Evolutionary conservation across 2,797 vertebrate genomes (phyloP).

Genomic region (Sebastes diploproa): DNA sequence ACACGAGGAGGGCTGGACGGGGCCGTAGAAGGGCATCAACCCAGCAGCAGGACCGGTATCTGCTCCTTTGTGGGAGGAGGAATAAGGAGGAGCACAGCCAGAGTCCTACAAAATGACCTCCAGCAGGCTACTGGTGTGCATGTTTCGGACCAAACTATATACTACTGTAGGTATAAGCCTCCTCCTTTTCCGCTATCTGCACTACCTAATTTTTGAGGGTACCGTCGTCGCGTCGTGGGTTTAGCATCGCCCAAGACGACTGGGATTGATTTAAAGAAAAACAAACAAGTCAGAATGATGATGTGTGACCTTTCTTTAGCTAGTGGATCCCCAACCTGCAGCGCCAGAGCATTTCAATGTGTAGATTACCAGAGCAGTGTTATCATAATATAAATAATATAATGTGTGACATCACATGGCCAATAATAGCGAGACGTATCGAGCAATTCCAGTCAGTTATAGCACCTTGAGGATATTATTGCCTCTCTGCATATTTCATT

Average conservation of each 20-base stretch:
- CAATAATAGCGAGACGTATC: conserved; percentile 5
- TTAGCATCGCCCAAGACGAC: background rate
- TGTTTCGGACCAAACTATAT: too few relatives aligned
- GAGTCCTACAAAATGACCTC: too few relatives aligned
- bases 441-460: conserved; percentile 3
- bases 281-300: background rate
- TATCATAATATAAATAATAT: conserved; percentile 4
- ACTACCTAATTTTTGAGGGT: background rate
- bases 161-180: background rate
- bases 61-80: too few relatives aligned
- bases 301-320: background rate
- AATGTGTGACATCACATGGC: background rate
- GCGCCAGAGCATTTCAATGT: background rate
- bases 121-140: too few relatives aligned
- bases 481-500: conserved; percentile 5
- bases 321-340: background rate
- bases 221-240: background rate
- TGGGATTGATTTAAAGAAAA: background rate
- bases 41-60: too few relatives aligned
- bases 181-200: background rate
- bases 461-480: conserved; percentile 1
- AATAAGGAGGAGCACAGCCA: too few relatives aligned
- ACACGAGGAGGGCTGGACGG: fast-evolving
- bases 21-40: too few relatives aligned
- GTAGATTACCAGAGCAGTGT: background rate